Evolutionary conservation across 2,113 vertebrate genomes (phyloP), one percentile per base, ranked within the genome.

Genomic region (Canis aureus): DNA sequence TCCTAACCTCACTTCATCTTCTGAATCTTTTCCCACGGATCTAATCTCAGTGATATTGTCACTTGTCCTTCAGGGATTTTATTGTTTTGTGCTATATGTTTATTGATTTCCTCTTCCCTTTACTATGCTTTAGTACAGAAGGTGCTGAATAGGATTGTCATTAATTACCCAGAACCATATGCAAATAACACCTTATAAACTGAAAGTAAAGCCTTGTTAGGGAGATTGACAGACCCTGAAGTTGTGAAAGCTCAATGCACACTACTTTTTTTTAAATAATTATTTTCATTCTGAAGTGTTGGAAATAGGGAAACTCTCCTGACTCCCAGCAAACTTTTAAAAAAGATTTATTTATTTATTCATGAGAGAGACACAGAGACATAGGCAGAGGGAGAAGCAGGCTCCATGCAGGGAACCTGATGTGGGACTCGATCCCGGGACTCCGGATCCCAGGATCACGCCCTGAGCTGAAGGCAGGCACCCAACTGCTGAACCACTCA

Each of bases 251-350:
- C 19, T 66, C 32, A 91, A 66, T 55, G 22, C 55, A 80, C 7
- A 25, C n/a, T 79, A 55, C 60, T 80, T 83, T 67, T 78, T 62
- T 79, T 16, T 27, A 90, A 79, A 79, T 90, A 79, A 94, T 79
- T n/a, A 87, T 79, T 85, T 79, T 96, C n/a, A 55, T 55, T 85
- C 29, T 90, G n/a, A n/a, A 79, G 35, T 71, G 78, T 62, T 16
- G 23, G 22, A 86, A 69, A 57, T 49, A 86, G 62, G 38, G 67
- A 95, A 79, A 86, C 29, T 91, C 69, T 79, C 60, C 29, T 69
- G n/a, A 66, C 16, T 35, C 55, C 76, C 8, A 69, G n/a, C 8
- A 43, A 64, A 20, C 15, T 74, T 55, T 74, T 35, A 35, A 60
- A 60, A 66, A 66, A 32, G 64, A 66, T 66, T 66, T 66, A 66